A percentile compares a stretch with the other conserved stretches of the same genome.
Conservation (phyloP, 37 sponge, comb jelly and placozoan species). For the Eunapius fragilis region DNA sequence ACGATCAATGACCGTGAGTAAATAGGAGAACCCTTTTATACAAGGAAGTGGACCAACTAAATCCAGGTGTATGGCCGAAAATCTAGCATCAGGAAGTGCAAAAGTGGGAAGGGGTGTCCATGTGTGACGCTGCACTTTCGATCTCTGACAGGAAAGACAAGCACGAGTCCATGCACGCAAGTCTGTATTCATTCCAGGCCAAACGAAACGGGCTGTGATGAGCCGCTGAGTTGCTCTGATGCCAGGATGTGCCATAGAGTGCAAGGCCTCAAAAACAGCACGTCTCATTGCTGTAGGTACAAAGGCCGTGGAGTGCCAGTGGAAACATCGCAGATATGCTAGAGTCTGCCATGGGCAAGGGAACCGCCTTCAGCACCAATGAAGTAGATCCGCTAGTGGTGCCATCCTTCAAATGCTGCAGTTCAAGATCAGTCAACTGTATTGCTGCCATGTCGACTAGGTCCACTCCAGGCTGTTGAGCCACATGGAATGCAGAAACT, state of each 20-base stretch:
- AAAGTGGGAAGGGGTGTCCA: not conserved
- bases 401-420: too few species aligned
- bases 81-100: too few species aligned
- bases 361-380: too few species aligned
- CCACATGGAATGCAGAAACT: not conserved
- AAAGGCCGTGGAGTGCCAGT: constrained; percentile 44
- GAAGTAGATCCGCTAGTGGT: too few species aligned
- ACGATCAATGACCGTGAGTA: too few species aligned
- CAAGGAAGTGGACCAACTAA: too few species aligned
- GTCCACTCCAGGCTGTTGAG: too few species aligned
- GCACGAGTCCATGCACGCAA: not conserved
- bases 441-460: too few species aligned
- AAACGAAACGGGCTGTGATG: constrained; percentile 32
- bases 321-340: constrained; percentile 20
- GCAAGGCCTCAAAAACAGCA: constrained; percentile 25
- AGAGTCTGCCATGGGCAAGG: not conserved
- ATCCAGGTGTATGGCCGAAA: too few species aligned
- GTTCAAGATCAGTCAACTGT: too few species aligned
- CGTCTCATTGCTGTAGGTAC: constrained; percentile 22
- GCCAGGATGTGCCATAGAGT: constrained; percentile 48
- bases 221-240: constrained; percentile 37
- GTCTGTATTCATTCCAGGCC: constrained; percentile 31
- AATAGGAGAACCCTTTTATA: too few species aligned
- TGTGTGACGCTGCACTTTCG: constrained; percentile 22
- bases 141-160: constrained; percentile 11